Conservation (phyloP, 2,113 vertebrate genomes). For the Corythaixoides concolor region DNA sequence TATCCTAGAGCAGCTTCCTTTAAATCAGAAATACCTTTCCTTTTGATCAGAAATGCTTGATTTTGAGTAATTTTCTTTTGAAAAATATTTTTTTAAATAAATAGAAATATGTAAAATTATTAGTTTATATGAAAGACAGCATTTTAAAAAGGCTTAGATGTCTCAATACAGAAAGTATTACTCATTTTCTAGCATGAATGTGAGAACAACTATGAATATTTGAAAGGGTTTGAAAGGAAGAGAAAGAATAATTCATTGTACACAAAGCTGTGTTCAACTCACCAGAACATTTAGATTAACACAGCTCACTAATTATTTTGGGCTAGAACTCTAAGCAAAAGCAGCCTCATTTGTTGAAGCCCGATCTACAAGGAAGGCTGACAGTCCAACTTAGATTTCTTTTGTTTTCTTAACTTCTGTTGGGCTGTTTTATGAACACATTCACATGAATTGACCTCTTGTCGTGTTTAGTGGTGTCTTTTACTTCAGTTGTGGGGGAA, state of each 20-base stretch:
- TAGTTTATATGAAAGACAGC: not conserved
- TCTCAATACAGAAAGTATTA: not conserved
- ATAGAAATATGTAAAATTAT: not conserved
- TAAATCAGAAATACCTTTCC: not conserved
- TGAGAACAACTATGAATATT: not conserved
- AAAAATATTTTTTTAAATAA: not conserved
- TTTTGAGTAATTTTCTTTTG: not conserved
- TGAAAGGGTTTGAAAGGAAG: not conserved
- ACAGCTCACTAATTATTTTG: not conserved
- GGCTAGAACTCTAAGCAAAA: not conserved
- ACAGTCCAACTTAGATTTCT: not conserved
- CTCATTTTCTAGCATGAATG: not conserved
- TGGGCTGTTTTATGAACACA: not conserved
- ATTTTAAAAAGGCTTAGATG: not conserved
- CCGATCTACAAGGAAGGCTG: not conserved
- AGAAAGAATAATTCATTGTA: slow-evolving; percentile 2
- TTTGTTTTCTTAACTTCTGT: not conserved
- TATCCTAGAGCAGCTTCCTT: not conserved
- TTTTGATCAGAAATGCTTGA: not conserved
- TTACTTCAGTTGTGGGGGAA: not conserved
- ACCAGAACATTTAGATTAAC: slow-evolving; percentile 12
- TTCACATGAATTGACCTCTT: not conserved
- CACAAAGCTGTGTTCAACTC: not conserved
- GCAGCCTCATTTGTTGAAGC: not conserved
- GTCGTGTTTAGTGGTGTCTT: not conserved